These are phyloP conservation scores for Mycogona germanica DNA, from an alignment of 2,888 invertebrate genomes.

Conservation along the genomic window DNA sequence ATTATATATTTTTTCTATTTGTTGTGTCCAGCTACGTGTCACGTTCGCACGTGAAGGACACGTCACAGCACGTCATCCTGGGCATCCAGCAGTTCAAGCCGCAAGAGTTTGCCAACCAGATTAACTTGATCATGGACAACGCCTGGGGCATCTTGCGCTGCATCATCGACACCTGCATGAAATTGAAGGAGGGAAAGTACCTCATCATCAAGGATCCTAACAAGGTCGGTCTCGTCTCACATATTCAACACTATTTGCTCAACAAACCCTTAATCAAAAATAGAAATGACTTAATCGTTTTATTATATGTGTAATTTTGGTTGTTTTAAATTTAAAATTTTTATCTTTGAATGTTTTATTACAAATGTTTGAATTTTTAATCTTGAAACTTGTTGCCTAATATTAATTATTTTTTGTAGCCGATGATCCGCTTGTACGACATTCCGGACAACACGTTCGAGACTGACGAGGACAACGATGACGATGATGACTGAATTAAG, in stretches of 20 bases:
- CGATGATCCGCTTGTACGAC: slow-evolving; percentile 91
- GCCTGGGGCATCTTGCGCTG: slow-evolving; percentile 97
- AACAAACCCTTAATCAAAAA: neutral
- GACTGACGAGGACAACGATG: slow-evolving; percentile 86
- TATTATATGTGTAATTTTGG: neutral
- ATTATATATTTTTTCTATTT: slow-evolving; percentile 1
- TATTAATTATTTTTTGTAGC: slow-evolving; percentile 41
- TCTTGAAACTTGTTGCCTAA: too few species aligned
- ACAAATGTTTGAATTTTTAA: neutral
- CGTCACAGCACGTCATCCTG: slow-evolving; percentile 88
- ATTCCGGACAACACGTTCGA: slow-evolving; percentile 99
- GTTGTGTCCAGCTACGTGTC: slow-evolving; percentile 66
- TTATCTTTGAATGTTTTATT: neutral
- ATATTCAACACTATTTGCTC: too few species aligned
- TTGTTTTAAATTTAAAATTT: neutral
- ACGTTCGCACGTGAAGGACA: slow-evolving; percentile 81
- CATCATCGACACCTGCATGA: slow-evolving; percentile 94
- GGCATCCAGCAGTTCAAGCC: slow-evolving; percentile 98
- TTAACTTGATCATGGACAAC: slow-evolving; percentile 98
- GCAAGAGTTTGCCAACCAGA: slow-evolving; percentile 95
- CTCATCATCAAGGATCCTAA: slow-evolving; percentile 98
- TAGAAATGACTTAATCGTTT: neutral
- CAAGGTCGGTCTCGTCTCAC: slow-evolving; percentile 43
- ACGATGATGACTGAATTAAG: slow-evolving; percentile 52
- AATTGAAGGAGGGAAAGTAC: slow-evolving; percentile 87